Percentiles rank a stretch among this genome's conserved stretches.
phyloP scores from a whole-genome alignment of 2,113 vertebrate genomes.

The Labrus mixtus region DNA sequence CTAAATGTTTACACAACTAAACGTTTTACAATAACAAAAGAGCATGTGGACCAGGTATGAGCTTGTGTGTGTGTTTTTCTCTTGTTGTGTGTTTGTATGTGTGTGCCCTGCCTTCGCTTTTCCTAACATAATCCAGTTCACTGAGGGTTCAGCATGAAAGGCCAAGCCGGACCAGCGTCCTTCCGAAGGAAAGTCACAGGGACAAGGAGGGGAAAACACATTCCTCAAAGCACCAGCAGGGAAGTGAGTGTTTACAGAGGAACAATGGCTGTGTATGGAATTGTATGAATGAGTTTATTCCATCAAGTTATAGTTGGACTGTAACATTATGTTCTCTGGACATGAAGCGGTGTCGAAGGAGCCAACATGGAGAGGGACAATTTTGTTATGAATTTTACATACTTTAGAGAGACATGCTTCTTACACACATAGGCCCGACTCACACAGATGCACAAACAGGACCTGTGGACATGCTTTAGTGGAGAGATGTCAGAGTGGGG shows the following conservation, averaged over 20 bases:
- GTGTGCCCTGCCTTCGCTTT: not conserved
- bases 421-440: too few relatives aligned
- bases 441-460: too few relatives aligned
- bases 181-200: conserved; percentile 85
- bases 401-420: too few relatives aligned
- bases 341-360: not conserved
- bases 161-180: conserved; percentile 83
- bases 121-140: conserved; percentile 44
- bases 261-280: conserved; percentile 48
- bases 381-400: too few relatives aligned
- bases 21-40: conserved; percentile 31
- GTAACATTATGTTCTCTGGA: not conserved
- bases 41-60: conserved; percentile 31
- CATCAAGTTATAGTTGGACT: conserved; percentile 17
- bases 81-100: conserved; percentile 11
- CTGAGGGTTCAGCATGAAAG: conserved; percentile 36
- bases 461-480: too few relatives aligned
- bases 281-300: not conserved
- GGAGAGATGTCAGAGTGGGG: too few relatives aligned
- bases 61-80: not conserved
- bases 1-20: conserved; percentile 34
- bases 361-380: not conserved
- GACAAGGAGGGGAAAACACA: conserved; percentile 74
- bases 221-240: conserved; percentile 54
- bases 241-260: conserved; percentile 56